Evolutionary conservation across 2,888 invertebrate genomes (phyloP).

Genomic region (Argynnis bischoffii): DNA sequence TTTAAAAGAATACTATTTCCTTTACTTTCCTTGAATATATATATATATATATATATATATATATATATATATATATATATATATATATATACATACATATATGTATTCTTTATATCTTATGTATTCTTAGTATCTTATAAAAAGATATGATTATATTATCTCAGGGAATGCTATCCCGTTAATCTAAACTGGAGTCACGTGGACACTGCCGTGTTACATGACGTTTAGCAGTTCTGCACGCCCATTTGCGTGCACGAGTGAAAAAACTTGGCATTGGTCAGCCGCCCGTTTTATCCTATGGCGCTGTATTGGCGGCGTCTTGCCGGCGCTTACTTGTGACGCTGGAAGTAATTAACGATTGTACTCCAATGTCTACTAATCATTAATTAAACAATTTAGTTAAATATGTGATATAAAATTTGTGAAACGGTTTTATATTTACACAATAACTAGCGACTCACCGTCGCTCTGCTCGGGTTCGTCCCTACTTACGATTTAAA

Average conservation of each 20-base stretch:
- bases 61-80: too few relatives aligned
- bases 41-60: too few relatives aligned
- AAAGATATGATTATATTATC: not conserved
- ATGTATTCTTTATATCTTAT: too few relatives aligned
- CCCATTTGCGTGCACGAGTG: constrained; percentile 56
- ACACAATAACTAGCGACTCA: too few relatives aligned
- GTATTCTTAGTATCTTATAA: not conserved
- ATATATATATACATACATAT: too few relatives aligned
- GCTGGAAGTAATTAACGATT: constrained; percentile 30
- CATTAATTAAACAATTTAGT: not conserved
- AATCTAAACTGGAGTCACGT: constrained; percentile 30
- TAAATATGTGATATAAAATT: not conserved
- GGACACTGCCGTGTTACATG: constrained; percentile 48
- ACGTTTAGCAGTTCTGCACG: constrained; percentile 54
- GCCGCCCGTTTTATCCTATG: constrained; percentile 58
- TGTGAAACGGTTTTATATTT: too few relatives aligned
- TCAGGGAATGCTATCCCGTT: constrained; percentile 11
- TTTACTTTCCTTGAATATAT: constrained; percentile 45
- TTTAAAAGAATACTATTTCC: constrained; percentile 57
- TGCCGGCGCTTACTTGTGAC: constrained; percentile 43
- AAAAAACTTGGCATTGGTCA: constrained; percentile 70
- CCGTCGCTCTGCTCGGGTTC: too few relatives aligned
- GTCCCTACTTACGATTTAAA: too few relatives aligned
- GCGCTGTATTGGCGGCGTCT: constrained; percentile 61
- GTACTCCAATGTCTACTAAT: too few relatives aligned